Evolutionary conservation across 2,888 invertebrate species (phyloP), one percentile per base, ranked within the genome.

Genomic region (Orgyia antiqua): DNA sequence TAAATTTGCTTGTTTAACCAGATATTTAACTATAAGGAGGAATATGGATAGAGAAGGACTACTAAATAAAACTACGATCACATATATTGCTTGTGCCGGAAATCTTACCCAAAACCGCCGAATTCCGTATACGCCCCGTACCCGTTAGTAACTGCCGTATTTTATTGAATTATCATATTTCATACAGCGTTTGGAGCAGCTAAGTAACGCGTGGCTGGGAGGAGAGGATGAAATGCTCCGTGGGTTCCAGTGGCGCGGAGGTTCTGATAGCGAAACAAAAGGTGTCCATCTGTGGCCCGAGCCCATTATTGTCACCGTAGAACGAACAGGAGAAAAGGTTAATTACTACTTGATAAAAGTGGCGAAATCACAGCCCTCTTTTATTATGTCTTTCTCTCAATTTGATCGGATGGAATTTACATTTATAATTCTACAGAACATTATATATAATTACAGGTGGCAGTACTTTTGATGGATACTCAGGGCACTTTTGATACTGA

Each of bases 401-500:
- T 5, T 5, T 17, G 17, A 5, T 17, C 17, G 4, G n/a, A n/a
- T n/a, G n/a, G n/a, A n/a, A n/a, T n/a, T n/a, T n/a, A n/a, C n/a
- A n/a, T n/a, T n/a, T n/a, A n/a, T n/a, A n/a, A n/a, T n/a, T n/a
- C n/a, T n/a, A n/a, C n/a, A n/a, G n/a, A n/a, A n/a, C n/a, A 20
- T 20, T n/a, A 6, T 20, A 8, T 15, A 5, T 10, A 2, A 7
- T 15, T 15, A 13, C 72, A 92, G 91, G 90, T 96, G 31, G 96
- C 93, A 33, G 91, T 96, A 17, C 88, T 97, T 45, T 77, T 97
- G 56, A 90, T 97, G 57, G 89, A 97, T 71, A 97, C 97, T n/a
- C 97, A 97, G 79, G 94, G 97, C 41, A 94, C 96, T 24, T 98
- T 98, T 84, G 99, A 99, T 84, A 96, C 96, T 68, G 97, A 95